Evolutionary conservation across 2,113 vertebrate genomes (phyloP).

Genomic region (Lepisosteus oculatus): DNA sequence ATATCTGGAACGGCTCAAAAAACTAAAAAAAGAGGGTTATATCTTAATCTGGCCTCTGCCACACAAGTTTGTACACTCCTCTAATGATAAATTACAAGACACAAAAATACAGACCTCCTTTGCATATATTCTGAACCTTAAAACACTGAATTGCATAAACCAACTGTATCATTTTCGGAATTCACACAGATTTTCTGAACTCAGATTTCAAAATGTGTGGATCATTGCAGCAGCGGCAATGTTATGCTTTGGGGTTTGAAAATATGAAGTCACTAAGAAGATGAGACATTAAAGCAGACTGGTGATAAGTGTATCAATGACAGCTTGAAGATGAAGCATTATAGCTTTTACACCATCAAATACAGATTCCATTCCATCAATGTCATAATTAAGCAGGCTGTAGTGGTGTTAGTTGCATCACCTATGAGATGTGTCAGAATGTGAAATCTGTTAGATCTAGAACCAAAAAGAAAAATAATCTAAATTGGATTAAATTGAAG

Average conservation of each 20-base stretch:
- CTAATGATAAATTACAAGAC: background rate
- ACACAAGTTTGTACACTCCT: too few relatives aligned
- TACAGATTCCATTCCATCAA: conserved; percentile 13
- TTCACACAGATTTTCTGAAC: conserved; percentile 14
- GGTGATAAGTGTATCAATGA: conserved; percentile 53
- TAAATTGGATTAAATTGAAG: background rate
- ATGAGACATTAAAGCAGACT: conserved; percentile 49
- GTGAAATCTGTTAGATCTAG: background rate
- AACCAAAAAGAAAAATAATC: too few relatives aligned
- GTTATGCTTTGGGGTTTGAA: conserved; percentile 54
- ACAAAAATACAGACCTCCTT: background rate
- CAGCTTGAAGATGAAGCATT: conserved; percentile 38
- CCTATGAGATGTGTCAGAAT: conserved; percentile 19
- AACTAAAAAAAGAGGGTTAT: too few relatives aligned
- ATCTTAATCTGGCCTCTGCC: too few relatives aligned
- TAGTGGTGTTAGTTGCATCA: conserved; percentile 15
- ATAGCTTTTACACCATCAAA: conserved; percentile 34
- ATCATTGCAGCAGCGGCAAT: conserved; percentile 57
- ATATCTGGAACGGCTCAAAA: too few relatives aligned
- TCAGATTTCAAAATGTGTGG: conserved; percentile 50
- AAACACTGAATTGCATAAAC: too few relatives aligned
- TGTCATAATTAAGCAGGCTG: conserved; percentile 23
- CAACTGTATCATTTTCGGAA: background rate
- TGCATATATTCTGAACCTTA: too few relatives aligned
- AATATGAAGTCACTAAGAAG: conserved; percentile 60